phyloP scores from a whole-genome alignment of 1,140 invertebrate species.

The Atta cephalotes region DNA sequence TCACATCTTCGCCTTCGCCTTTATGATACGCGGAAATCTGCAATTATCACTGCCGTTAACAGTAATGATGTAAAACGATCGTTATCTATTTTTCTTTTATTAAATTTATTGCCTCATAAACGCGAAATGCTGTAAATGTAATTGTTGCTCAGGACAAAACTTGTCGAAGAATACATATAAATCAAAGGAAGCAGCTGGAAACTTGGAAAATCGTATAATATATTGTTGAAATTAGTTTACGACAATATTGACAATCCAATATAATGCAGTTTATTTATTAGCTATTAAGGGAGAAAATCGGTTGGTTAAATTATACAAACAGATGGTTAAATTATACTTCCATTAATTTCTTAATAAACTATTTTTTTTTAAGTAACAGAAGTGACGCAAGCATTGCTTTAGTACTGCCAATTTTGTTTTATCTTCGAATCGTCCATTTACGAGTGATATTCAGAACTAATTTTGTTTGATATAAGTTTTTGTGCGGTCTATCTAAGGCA shows the following conservation, averaged over 20 bases:
- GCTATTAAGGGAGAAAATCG: no score
- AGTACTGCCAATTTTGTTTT: no score
- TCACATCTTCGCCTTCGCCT: slow-evolving; percentile 16
- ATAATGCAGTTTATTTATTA: neutral
- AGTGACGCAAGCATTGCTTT: no score
- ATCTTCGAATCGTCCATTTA: no score
- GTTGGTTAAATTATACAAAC: no score
- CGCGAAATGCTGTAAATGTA: neutral
- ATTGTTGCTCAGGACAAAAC: slow-evolving; percentile 1
- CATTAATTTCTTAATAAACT: no score
- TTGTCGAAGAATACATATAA: neutral
- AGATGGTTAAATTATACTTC: no score
- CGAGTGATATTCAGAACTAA: no score
- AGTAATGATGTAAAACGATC: slow-evolving; percentile 1
- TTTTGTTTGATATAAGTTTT: no score
- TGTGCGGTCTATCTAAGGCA: no score
- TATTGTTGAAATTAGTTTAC: neutral
- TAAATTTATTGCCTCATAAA: neutral
- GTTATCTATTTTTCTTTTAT: slow-evolving; percentile 15
- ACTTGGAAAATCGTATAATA: neutral
- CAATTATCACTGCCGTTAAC: slow-evolving; percentile 36
- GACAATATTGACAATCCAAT: neutral
- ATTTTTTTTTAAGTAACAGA: no score
- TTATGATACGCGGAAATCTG: slow-evolving; percentile 1
- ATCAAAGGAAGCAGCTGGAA: neutral